These are phyloP conservation scores for Takifugu bimaculatus DNA, from an alignment of 2,113 vertebrate species.

Conservation along the genomic window DNA sequence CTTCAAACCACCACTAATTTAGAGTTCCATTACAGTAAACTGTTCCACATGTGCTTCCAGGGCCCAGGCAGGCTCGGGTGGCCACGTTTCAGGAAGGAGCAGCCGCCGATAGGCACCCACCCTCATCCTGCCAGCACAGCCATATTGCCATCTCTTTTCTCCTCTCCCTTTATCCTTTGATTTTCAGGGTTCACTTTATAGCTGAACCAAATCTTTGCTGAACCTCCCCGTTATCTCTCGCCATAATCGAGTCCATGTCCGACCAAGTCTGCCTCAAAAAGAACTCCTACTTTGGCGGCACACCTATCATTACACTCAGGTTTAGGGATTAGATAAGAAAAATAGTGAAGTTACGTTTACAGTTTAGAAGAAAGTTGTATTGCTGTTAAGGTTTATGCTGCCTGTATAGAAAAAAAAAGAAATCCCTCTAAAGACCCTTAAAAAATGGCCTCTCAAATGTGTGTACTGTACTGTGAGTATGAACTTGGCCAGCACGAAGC, in stretches of 20 bases:
- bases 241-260: conserved; percentile 45
- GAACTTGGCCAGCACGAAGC: conserved; percentile 49
- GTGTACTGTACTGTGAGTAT: conserved; percentile 39
- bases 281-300: conserved; percentile 46
- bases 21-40: conserved; percentile 85
- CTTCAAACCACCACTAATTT: conserved; percentile 84
- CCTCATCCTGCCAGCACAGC: conserved; percentile 69
- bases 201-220: conserved; percentile 33
- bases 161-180: conserved; percentile 13
- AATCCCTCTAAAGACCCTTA: conserved; percentile 60
- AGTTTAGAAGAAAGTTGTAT: too few species aligned
- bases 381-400: too few species aligned
- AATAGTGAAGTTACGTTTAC: too few species aligned
- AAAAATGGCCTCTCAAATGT: conserved; percentile 36
- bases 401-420: conserved; percentile 29
- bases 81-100: conserved; percentile 82
- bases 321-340: too few species aligned
- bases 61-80: conserved; percentile 73
- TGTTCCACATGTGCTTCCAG: conserved; percentile 81
- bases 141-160: conserved; percentile 54
- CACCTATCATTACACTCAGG: conserved; percentile 55
- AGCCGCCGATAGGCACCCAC: conserved; percentile 68
- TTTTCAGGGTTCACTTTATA: conserved; percentile 18
- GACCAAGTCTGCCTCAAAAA: conserved; percentile 13
- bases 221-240: conserved; percentile 21